Conservation (phyloP, 1,140 invertebrate genomes). For the Metopolophium dirhodum region DNA sequence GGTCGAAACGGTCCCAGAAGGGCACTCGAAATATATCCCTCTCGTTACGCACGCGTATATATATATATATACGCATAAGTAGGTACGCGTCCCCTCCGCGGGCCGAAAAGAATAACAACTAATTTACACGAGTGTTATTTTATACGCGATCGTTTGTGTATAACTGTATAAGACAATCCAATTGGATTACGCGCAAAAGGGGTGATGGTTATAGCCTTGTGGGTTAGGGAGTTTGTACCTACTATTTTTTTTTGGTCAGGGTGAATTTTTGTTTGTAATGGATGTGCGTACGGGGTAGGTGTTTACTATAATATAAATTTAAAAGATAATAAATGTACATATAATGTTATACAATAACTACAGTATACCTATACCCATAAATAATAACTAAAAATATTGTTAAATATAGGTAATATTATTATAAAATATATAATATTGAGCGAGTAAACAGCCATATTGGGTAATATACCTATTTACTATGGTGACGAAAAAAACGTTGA, state of each 20-base stretch:
- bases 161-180: constrained; percentile 33
- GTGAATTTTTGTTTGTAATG: not conserved
- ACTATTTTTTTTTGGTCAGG: not conserved
- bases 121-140: constrained; percentile 56
- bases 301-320: not conserved
- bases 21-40: constrained; percentile 41
- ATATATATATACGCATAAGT: not conserved
- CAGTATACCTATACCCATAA: not conserved
- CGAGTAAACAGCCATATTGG: not conserved
- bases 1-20: constrained; percentile 54
- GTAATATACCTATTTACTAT: not conserved
- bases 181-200: constrained; percentile 14
- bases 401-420: not conserved
- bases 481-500: not conserved
- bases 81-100: not conserved
- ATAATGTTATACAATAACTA: not conserved
- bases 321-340: not conserved
- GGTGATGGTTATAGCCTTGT: not conserved
- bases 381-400: not conserved
- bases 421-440: not conserved
- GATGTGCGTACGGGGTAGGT: not conserved
- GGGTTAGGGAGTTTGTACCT: not conserved
- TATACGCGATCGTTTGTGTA: constrained; percentile 20
- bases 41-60: not conserved
- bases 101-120: constrained; percentile 51